Evolutionary conservation across 2,797 vertebrate species (phyloP).

Genomic region (Trichosurus vulpecula): DNA sequence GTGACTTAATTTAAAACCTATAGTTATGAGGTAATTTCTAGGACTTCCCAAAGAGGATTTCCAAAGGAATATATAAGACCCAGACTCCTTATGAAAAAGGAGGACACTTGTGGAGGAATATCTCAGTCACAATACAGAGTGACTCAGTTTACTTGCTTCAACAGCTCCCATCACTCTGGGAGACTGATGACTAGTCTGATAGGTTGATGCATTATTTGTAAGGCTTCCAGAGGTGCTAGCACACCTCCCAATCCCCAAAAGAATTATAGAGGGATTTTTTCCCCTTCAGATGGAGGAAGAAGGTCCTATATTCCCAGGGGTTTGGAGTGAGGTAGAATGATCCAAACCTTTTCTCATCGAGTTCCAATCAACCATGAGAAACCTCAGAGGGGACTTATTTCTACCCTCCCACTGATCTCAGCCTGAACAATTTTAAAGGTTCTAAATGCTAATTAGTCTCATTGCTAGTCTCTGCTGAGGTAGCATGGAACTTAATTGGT

Average conservation of each 20-base stretch:
- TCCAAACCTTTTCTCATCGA: conserved; percentile 57
- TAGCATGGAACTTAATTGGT: conserved; percentile 66
- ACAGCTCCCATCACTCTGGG: background rate
- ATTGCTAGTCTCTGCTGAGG: conserved; percentile 19
- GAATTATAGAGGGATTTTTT: background rate
- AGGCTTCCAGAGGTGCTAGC: background rate
- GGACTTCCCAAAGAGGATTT: background rate
- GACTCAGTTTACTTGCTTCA: background rate
- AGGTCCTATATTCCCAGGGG: background rate
- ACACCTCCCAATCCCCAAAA: background rate
- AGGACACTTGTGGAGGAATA: background rate
- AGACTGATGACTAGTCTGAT: background rate
- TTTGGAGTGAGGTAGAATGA: conserved; percentile 38
- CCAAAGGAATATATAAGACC: background rate
- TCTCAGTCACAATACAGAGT: background rate
- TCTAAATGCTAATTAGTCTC: conserved; percentile 66
- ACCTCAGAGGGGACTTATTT: conserved; percentile 59
- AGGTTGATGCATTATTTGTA: conserved; percentile 3
- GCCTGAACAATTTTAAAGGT: conserved; percentile 57
- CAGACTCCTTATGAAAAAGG: background rate
- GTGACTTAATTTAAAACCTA: background rate
- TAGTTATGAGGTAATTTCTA: background rate
- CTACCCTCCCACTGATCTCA: conserved; percentile 31
- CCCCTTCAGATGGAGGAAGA: conserved; percentile 5
- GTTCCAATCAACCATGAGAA: conserved; percentile 65